Evolutionary conservation across 2,888 invertebrate species (phyloP), one percentile per base, ranked within the genome.

Genomic region (Melolontha melolontha): DNA sequence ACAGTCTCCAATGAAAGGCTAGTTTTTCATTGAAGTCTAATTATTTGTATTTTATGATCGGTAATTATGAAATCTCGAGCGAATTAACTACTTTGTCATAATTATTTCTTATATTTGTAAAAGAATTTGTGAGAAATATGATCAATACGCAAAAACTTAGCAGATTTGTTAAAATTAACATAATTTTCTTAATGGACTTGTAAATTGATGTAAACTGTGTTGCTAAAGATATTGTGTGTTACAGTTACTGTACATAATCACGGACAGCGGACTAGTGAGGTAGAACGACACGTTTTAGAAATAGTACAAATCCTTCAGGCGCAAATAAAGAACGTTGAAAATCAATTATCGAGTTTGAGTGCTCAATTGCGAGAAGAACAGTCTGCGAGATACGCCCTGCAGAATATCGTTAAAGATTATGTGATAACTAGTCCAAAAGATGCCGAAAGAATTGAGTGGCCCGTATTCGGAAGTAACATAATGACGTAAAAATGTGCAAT

Each of bases 341-440:
- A 78, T 73, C 83, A 81, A 72, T 75, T 83, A 67, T 76, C 77
- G 1, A 77, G 79, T 14, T 70, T 83, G 34, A 76, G 80, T 10
- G 73, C 79, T 14, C 80, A 83, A 70, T 71, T 84, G 49, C 77
- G 76, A 27, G 83, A 84, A 69, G 83, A 84, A 74, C 77, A 79
- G 29, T 75, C 79, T 64, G 82, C 83, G 44, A 75, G 84, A 59
- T 79, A 75, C 72, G 73, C 78, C 40, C 76, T 84, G 67, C 82
- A 83, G 71, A 77, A 74, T 29, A 80, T 79, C 66, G 73, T 80
- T 50, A 79, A 76, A 73, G 79, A 78, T 65, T 76, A 78, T 74
- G 67, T 82, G 64, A 68, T 73, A 47, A 64, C 70, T 49, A 79
- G 76, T 74, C 74, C 75, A 42, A 81, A 81, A 76, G 83, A 83